A percentile compares a stretch with the other conserved stretches of the same genome.
Conservation (phyloP, 2,797 vertebrate species). For the Erethizon dorsatum region DNA sequence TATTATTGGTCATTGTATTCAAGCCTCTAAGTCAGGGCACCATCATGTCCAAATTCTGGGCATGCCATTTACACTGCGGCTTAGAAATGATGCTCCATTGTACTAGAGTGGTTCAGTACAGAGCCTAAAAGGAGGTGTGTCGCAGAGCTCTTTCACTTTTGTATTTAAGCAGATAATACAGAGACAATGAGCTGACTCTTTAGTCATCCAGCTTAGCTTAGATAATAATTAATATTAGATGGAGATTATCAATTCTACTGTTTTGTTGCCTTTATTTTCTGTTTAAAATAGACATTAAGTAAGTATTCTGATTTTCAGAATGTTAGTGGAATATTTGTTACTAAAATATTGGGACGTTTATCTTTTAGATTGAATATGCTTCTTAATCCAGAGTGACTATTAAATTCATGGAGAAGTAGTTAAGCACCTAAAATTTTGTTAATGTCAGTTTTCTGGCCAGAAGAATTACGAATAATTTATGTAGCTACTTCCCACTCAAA, state of each 20-base stretch:
- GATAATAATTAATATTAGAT: background rate
- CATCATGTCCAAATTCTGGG: background rate
- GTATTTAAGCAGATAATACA: background rate
- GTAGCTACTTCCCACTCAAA: background rate
- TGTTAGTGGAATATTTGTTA: slow-evolving; percentile 30
- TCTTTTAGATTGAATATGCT: background rate
- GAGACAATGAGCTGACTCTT: background rate
- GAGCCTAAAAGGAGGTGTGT: rapidly evolving
- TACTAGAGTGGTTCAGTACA: background rate
- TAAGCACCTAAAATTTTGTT: slow-evolving; percentile 31
- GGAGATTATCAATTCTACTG: background rate
- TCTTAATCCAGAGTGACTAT: background rate
- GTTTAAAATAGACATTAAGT: slow-evolving; percentile 35
- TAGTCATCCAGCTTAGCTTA: background rate
- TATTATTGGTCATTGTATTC: background rate
- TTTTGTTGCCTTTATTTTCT: background rate
- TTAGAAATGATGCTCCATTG: background rate
- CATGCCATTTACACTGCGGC: background rate
- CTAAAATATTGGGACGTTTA: background rate
- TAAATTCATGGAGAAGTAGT: background rate
- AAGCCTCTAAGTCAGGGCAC: background rate
- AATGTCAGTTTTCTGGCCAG: background rate
- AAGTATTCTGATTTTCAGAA: slow-evolving; percentile 18
- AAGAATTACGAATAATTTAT: background rate
- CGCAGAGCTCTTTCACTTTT: background rate